Percentiles rank a stretch among this genome's conserved stretches.
Conservation (phyloP, 2,113 vertebrate genomes). For the Pyrgilauda ruficollis region DNA sequence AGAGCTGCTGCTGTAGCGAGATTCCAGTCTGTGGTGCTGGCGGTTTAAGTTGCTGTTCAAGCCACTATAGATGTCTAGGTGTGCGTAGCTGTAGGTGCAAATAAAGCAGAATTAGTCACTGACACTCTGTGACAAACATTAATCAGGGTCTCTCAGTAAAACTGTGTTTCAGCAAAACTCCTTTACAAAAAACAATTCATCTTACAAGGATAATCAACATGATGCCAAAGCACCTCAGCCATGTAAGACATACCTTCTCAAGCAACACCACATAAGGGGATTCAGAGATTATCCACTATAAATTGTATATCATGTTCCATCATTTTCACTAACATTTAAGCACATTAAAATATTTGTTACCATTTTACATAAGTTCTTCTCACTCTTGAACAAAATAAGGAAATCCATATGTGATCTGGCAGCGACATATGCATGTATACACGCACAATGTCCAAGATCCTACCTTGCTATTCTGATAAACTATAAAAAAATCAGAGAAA, state of each 20-base stretch:
- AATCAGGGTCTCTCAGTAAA: not conserved
- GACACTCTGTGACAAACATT: not conserved
- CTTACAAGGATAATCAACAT: not conserved
- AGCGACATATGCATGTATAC: not conserved
- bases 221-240: not conserved
- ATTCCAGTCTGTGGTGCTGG: conserved; percentile 96
- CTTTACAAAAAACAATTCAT: not conserved
- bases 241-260: not conserved
- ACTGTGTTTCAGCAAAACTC: not conserved
- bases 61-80: conserved; percentile 92
- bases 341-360: not conserved
- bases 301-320: not conserved
- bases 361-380: not conserved
- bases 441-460: not conserved
- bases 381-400: not conserved
- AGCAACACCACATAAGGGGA: not conserved
- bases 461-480: not conserved
- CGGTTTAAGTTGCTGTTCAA: conserved; percentile 92
- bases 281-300: not conserved
- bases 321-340: not conserved
- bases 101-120: not conserved
- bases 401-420: not conserved
- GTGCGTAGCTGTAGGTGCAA: conserved; percentile 80
- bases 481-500: not conserved
- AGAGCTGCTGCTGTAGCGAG: conserved; percentile 98